These are phyloP conservation scores for Leptonema lineaticorne DNA, from an alignment of 1,140 invertebrate genomes.

Conservation along the genomic window DNA sequence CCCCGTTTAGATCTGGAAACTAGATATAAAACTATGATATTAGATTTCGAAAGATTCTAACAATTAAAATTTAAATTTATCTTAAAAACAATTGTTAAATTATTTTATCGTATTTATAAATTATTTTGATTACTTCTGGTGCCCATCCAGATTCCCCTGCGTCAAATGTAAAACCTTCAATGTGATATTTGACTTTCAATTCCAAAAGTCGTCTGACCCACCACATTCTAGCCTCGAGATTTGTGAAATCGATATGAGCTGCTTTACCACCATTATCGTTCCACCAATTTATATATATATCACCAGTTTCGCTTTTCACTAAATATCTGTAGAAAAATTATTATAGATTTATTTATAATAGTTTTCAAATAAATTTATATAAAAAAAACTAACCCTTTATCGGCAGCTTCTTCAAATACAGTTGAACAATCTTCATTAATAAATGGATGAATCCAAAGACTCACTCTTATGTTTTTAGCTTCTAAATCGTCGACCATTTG, in stretches of 20 bases:
- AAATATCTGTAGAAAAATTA: slow-evolving; percentile 54
- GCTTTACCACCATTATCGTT: slow-evolving; percentile 64
- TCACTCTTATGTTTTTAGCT: slow-evolving; percentile 67
- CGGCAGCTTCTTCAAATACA: slow-evolving; percentile 59
- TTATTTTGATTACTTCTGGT: slow-evolving; percentile 51
- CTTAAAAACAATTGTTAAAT: no score
- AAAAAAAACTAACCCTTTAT: slow-evolving; percentile 48
- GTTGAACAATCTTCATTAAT: slow-evolving; percentile 74
- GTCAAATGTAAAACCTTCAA: slow-evolving; percentile 92
- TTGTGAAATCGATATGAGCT: slow-evolving; percentile 78
- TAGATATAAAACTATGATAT: slow-evolving; percentile 31
- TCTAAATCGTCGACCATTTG: slow-evolving; percentile 61
- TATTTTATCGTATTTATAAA: neutral
- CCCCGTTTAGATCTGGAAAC: slow-evolving; percentile 54
- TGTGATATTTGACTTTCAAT: slow-evolving; percentile 63
- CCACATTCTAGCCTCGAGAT: slow-evolving; percentile 71
- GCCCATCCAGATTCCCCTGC: slow-evolving; percentile 78
- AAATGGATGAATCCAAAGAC: slow-evolving; percentile 89
- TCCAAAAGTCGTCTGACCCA: slow-evolving; percentile 64
- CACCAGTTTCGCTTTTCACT: slow-evolving; percentile 59
- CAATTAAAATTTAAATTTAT: no score
- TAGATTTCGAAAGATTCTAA: neutral
- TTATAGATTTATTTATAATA: neutral
- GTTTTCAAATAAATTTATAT: no score
- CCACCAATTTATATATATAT: slow-evolving; percentile 77